These are phyloP conservation scores for Heteronetta atricapilla DNA, from an alignment of 2,113 vertebrate species.

Conservation along the genomic window DNA sequence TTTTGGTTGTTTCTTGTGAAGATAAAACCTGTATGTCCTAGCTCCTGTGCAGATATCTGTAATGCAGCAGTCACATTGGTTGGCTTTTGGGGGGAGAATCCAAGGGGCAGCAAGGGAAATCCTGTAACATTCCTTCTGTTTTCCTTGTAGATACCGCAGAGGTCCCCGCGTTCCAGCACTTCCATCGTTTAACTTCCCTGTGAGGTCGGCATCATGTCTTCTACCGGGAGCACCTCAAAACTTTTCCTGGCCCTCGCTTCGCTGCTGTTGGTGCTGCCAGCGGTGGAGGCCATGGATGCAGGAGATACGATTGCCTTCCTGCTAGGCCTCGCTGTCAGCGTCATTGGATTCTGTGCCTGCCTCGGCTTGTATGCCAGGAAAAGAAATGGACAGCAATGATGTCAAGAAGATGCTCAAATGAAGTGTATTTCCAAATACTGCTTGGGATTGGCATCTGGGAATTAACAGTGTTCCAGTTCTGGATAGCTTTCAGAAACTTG, in stretches of 20 bases:
- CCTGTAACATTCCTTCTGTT: not conserved
- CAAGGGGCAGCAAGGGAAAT: not conserved
- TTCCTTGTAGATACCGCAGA: not conserved
- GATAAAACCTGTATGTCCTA: not conserved
- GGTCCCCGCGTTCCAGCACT: not conserved
- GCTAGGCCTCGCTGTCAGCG: conserved; percentile 78
- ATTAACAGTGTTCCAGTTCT: conserved; percentile 1
- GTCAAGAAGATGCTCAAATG: not conserved
- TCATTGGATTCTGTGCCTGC: conserved; percentile 87
- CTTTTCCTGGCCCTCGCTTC: conserved; percentile 57
- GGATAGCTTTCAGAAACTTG: not conserved
- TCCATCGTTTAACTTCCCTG: not conserved
- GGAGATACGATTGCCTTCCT: conserved; percentile 89
- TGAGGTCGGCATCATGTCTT: conserved; percentile 78
- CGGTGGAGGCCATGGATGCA: conserved; percentile 85
- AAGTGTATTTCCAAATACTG: not conserved
- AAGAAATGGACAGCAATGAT: conserved; percentile 83
- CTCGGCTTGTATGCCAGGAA: conserved; percentile 90
- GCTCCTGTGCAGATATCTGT: not conserved
- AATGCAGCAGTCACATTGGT: fast-evolving
- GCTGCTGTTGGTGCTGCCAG: conserved; percentile 75
- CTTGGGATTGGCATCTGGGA: not conserved
- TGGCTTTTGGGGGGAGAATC: not conserved
- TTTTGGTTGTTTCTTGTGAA: not conserved
- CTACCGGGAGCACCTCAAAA: conserved; percentile 2